Base-by-base conservation (phyloP, 2,888 invertebrate genomes). In the Acholoe squamosa region DNA sequence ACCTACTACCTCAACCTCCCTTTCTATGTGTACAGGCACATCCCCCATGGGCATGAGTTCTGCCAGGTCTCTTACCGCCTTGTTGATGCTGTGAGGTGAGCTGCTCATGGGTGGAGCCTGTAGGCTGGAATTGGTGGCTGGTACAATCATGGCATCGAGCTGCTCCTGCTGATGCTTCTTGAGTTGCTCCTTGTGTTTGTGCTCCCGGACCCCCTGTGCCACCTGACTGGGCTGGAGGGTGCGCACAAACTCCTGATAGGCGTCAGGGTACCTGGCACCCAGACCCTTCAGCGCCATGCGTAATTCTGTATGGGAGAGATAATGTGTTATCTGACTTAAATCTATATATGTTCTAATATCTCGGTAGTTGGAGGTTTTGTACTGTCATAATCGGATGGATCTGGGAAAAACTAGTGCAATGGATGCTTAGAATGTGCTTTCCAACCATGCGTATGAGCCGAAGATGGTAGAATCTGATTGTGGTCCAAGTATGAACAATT, bases 241-340 rank as follows among this genome's bases (percentile, higher is more conserved):
- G 25, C 84, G 77, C 31, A 91, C 84, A 67, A 92, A 92, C 31
- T 91, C 92, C 51, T 80, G 84, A 89, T 92, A 91, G 56, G 90
- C 90, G 16, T 89, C 84, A 19, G 92, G 92, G 89, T 91, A 89
- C 25, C 51, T 89, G 43, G 91, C 88, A 33, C 91, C 91, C 16
- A 92, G 91, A 25, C 43, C 89, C 61, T 77, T 86, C 88, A 91
- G 77, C 19, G 92, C 91, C 61, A 84, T 91, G 19, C 86, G 77
- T 71, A 92, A 77, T 67, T 92, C 92, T 92, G 89, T 7, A 52
- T 19, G 33, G 25, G n/a, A 31, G 19, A 84, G 16, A 84, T 56
- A 90, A 51, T 12, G 16, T 61, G 61, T 61, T n/a, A n/a, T n/a
- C n/a, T n/a, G n/a, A n/a, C n/a, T n/a, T n/a, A n/a, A n/a, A n/a